Base-by-base conservation (phyloP, 2,113 vertebrate species). In the Eretmochelys imbricata region DNA sequence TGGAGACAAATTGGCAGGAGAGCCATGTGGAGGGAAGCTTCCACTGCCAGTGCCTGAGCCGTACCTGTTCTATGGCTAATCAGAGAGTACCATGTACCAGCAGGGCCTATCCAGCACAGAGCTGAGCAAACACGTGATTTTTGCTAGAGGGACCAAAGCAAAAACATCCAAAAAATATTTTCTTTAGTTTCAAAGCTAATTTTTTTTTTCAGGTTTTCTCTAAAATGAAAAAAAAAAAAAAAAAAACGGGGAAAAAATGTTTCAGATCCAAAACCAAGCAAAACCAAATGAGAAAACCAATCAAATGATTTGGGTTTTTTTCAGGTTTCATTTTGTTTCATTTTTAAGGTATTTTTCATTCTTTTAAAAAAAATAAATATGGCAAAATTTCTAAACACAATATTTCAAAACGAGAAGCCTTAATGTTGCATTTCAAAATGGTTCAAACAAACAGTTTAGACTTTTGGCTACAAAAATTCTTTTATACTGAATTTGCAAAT, bases 1-100 rank as follows among this genome's bases (percentile, higher is more conserved):
- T 46, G 82, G 85, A 87, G 87, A 88, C 38, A 75, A 38, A 89
- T 59, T 91, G 92, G 84, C 57, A 75, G 55, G 94, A 93, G 38
- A 79, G 57, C 80, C 42, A 20, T 1, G 51, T 84, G 53, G 46
- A 89, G 19, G 53, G 49, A 84, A 78, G 5, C 9, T 94, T 88
- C 82, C 87, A 89, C 84, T 95, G 85, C 76, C 90, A 46, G 27
- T 57, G 80, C 31, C 85, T 92, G 69, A 27, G 35, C 78, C 91
- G 62, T 83, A 89, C 80, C 94, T 93, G 95, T 94, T 92, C 50
- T 95, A 3, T 29, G 12, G 5, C 27, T 62, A 62, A 62, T 16
- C 62, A 35, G 16, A 65, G 62, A 17, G 31, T 90, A 72, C 25
- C 65, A 89, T 55, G 12, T 91, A 90, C 91, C 93, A 94, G 57